phyloP scores from a whole-genome alignment of 2,888 invertebrate species.

The Myopa testacea region DNA sequence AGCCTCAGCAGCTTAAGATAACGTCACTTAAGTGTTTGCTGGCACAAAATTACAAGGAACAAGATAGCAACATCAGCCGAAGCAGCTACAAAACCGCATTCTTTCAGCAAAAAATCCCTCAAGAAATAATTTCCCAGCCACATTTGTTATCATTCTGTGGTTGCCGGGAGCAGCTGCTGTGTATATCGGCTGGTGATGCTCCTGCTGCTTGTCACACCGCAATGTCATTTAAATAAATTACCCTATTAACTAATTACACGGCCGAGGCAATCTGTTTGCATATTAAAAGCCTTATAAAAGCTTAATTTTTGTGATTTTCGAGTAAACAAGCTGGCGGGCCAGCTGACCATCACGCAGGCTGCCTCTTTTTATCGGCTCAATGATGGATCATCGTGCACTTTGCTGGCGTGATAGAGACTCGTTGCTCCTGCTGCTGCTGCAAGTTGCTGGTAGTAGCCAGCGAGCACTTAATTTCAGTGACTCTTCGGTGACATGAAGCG shows the following conservation, averaged over 20 bases:
- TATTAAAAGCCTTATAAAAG: slow-evolving; percentile 24
- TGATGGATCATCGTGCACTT: slow-evolving; percentile 25
- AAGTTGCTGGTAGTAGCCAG: not conserved
- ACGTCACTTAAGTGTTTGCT: not conserved
- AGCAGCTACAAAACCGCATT: not conserved
- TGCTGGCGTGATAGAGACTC: not conserved
- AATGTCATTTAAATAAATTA: slow-evolving; percentile 55
- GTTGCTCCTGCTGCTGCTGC: not conserved
- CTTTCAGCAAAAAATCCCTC: not conserved
- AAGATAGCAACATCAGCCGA: not conserved
- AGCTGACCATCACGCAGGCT: too few relatives aligned
- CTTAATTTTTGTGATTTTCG: slow-evolving; percentile 11
- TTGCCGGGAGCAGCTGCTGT: not conserved
- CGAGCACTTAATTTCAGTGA: not conserved
- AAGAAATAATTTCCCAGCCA: slow-evolving; percentile 21
- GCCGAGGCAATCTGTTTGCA: slow-evolving; percentile 10
- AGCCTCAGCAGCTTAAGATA: not conserved
- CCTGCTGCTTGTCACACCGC: slow-evolving; percentile 48
- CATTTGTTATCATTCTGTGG: slow-evolving; percentile 28
- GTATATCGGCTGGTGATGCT: not conserved
- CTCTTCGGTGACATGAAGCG: slow-evolving; percentile 2
- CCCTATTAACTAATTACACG: slow-evolving; percentile 58
- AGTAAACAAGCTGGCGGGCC: not conserved
- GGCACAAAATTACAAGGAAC: not conserved
- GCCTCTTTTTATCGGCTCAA: slow-evolving; percentile 10